These are phyloP conservation scores for Coracias cyanogaster DNA, from an alignment of 2,797 vertebrate genomes.

Conservation along the genomic window DNA sequence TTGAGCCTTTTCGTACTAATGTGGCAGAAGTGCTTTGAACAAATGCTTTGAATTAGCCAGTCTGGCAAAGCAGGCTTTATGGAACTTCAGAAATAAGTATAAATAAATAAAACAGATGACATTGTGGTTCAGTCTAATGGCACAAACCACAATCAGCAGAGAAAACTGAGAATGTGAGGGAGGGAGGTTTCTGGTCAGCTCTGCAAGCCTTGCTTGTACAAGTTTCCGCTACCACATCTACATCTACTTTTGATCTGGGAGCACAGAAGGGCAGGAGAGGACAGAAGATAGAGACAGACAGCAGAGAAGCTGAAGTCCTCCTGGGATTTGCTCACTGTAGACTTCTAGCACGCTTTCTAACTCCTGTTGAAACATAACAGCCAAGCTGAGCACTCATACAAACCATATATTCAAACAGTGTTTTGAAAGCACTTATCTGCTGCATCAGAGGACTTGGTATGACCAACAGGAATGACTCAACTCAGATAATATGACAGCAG, in stretches of 20 bases:
- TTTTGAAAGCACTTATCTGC: not conserved
- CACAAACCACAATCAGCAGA: not conserved
- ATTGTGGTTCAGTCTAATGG: not conserved
- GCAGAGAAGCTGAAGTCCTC: not conserved
- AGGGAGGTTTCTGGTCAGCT: not conserved
- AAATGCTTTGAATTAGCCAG: not conserved
- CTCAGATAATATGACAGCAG: rapidly evolving
- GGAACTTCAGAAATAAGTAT: not conserved
- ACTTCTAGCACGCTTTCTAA: not conserved
- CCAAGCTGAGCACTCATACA: not conserved
- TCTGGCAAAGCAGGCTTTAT: not conserved
- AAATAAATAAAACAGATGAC: rapidly evolving
- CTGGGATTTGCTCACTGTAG: not conserved
- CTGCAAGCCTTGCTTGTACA: not conserved
- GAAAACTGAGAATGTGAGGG: slow-evolving; percentile 26
- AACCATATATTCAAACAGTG: not conserved
- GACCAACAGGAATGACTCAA: not conserved
- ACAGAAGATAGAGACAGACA: rapidly evolving
- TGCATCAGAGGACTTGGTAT: rapidly evolving
- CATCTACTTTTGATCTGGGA: not conserved
- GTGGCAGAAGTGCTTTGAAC: not conserved
- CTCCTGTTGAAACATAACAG: not conserved
- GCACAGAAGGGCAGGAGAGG: not conserved
- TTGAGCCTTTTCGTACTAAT: not conserved
- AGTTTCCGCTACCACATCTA: not conserved